These are phyloP conservation scores for Ataeniobius toweri DNA, from an alignment of 2,797 vertebrate species.

Conservation along the genomic window DNA sequence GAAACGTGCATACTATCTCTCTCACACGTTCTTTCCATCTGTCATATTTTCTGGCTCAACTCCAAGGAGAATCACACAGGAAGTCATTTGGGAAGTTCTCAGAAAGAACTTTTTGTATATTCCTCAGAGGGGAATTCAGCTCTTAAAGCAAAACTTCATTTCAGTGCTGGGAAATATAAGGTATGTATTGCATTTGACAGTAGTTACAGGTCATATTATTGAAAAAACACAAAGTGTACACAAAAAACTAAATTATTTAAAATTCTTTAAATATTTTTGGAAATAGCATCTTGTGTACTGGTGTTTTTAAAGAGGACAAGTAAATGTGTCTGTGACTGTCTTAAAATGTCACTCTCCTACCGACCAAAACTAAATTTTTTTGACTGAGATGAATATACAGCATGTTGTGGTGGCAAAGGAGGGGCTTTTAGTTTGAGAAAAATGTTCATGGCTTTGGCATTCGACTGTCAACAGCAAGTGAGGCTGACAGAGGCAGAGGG, in stretches of 20 bases:
- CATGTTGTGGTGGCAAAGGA: constrained; percentile 7
- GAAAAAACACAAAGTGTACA: background rate
- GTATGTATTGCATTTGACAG: constrained; percentile 59
- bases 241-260: background rate
- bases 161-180: background rate
- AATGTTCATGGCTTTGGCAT: constrained; percentile 36
- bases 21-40: constrained; percentile 7
- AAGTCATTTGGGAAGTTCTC: constrained; percentile 51
- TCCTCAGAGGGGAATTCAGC: constrained; percentile 37
- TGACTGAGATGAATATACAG: background rate
- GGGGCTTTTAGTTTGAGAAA: constrained; percentile 32
- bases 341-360: background rate
- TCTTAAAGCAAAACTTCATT: constrained; percentile 1
- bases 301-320: background rate
- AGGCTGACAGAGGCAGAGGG: constrained; percentile 62
- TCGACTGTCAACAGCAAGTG: constrained; percentile 34
- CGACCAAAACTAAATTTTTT: constrained; percentile 12
- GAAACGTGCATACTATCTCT: constrained; percentile 17
- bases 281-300: background rate
- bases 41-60: constrained; percentile 28
- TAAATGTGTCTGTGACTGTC: background rate
- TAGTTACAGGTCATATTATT: constrained; percentile 19
- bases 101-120: constrained; percentile 57
- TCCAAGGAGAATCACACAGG: constrained; percentile 53
- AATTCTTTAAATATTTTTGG: background rate